Conservation (phyloP, 1,140 invertebrate genomes). For the Saxidomus purpurata region DNA sequence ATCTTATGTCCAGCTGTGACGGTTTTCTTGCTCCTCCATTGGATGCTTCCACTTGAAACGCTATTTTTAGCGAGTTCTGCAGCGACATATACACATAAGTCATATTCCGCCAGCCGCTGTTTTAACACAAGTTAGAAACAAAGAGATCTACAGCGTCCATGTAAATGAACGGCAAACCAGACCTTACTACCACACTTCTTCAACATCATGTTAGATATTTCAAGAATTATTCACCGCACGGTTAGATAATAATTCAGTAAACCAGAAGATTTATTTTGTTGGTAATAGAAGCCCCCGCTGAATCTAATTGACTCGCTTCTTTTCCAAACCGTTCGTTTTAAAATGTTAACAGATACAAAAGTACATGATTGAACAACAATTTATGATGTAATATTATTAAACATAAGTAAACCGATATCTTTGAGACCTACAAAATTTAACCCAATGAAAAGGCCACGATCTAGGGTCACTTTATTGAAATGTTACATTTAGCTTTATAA, state of each 20-base stretch:
- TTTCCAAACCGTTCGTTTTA: too few relatives aligned
- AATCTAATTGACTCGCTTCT: too few relatives aligned
- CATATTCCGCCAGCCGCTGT: background rate
- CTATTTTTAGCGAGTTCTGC: constrained; percentile 37
- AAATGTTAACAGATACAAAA: background rate
- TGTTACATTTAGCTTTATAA: constrained; percentile 11
- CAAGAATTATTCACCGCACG: too few relatives aligned
- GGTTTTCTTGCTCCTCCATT: background rate
- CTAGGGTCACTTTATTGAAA: constrained; percentile 42
- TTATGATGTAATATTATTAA: background rate
- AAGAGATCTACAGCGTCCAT: background rate
- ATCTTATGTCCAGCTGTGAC: constrained; percentile 43
- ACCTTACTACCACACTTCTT: background rate
- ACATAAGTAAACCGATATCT: constrained; percentile 21
- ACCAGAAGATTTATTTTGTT: too few relatives aligned
- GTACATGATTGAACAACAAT: background rate
- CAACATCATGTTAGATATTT: background rate
- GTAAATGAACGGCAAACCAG: background rate
- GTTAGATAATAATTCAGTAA: too few relatives aligned
- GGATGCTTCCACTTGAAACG: background rate
- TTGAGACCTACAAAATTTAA: background rate
- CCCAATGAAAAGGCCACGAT: constrained; percentile 10
- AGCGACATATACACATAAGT: constrained; percentile 19
- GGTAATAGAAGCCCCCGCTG: too few relatives aligned
- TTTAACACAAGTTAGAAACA: background rate